These are phyloP conservation scores for Yponomeuta sedellus DNA, from an alignment of 2,888 invertebrate genomes.

Conservation along the genomic window DNA sequence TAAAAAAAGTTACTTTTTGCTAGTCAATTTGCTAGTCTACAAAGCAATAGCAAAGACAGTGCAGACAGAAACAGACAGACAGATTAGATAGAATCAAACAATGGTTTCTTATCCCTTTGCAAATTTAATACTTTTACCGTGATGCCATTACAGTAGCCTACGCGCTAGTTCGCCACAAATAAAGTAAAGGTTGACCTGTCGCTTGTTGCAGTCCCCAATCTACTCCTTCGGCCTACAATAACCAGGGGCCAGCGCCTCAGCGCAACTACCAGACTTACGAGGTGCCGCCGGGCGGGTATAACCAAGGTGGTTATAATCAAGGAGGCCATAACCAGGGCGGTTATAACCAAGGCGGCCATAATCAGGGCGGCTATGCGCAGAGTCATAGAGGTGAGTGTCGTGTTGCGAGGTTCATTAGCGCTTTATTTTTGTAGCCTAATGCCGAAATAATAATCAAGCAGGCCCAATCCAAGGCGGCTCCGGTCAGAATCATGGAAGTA, in stretches of 20 bases:
- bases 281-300: slow-evolving; percentile 52
- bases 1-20: too few species aligned
- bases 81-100: neutral
- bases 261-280: slow-evolving; percentile 52
- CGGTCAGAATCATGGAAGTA: too few species aligned
- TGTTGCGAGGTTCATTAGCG: too few species aligned
- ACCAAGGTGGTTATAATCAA: slow-evolving; percentile 26
- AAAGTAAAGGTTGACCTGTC: too few species aligned
- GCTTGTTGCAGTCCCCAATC: slow-evolving; percentile 44
- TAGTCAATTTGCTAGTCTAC: too few species aligned
- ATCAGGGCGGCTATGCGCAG: slow-evolving; percentile 15
- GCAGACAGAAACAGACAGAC: too few species aligned
- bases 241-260: slow-evolving; percentile 36
- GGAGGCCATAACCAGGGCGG: slow-evolving; percentile 26
- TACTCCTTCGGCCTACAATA: slow-evolving; percentile 33
- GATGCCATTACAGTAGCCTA: too few species aligned
- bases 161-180: too few species aligned
- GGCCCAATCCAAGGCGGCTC: neutral
- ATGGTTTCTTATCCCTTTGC: neutral
- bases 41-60: too few species aligned
- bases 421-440: too few species aligned
- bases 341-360: slow-evolving; percentile 21
- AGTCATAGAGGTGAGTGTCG: slow-evolving; percentile 17
- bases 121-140: too few species aligned
- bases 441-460: slow-evolving; percentile 9